Evolutionary conservation across 2,888 invertebrate species (phyloP).

Genomic region (Morinoia aosen): DNA sequence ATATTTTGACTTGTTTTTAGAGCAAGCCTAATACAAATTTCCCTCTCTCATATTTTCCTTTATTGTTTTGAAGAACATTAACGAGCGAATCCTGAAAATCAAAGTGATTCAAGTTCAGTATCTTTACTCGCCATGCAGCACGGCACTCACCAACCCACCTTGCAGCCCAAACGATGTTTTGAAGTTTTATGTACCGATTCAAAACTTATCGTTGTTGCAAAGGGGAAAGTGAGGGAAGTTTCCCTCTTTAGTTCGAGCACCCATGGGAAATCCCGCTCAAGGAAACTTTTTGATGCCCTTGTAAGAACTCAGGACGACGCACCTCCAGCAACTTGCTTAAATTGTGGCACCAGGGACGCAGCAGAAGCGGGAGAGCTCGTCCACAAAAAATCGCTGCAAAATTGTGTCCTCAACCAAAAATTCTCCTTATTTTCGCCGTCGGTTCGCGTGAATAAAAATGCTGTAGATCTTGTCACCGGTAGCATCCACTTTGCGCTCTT

Average conservation of each 20-base stretch:
- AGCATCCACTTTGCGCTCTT: neutral
- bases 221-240: neutral
- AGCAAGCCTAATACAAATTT: neutral
- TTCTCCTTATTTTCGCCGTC: neutral
- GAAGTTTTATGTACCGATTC: neutral
- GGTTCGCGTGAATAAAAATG: neutral
- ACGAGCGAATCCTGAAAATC: neutral
- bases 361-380: neutral
- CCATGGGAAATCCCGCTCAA: neutral
- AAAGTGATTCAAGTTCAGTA: neutral
- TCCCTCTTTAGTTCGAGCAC: neutral
- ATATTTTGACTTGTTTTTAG: neutral
- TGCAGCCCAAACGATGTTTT: neutral
- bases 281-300: slow-evolving; percentile 8
- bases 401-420: neutral
- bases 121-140: neutral
- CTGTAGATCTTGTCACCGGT: neutral
- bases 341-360: neutral
- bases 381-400: neutral
- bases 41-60: neutral
- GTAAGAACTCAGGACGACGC: neutral
- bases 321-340: neutral
- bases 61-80: neutral
- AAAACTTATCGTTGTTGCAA: slow-evolving; percentile 6
- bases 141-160: neutral